These are phyloP conservation scores for Littorina saxatilis DNA, from an alignment of 1,140 invertebrate species.

Conservation along the genomic window DNA sequence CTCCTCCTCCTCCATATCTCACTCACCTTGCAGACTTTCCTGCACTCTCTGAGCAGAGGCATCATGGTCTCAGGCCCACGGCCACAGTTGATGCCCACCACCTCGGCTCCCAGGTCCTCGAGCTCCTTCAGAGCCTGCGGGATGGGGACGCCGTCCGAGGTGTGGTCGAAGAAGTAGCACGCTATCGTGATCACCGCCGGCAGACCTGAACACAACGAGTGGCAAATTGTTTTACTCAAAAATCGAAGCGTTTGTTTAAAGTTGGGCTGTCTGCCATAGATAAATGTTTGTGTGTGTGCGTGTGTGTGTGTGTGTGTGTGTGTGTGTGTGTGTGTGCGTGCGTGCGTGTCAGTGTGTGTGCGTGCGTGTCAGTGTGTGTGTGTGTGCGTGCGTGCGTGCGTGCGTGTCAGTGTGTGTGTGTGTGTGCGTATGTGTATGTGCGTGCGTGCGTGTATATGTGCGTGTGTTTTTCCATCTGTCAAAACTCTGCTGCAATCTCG, in stretches of 20 bases:
- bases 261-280: not conserved
- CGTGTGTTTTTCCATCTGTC: too few species aligned
- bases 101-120: slow-evolving; percentile 65
- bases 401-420: too few species aligned
- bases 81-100: slow-evolving; percentile 69
- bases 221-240: not conserved
- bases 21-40: slow-evolving; percentile 61
- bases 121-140: slow-evolving; percentile 57
- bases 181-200: slow-evolving; percentile 64
- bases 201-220: slow-evolving; percentile 40
- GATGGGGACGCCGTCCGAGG: slow-evolving; percentile 55
- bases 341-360: too few species aligned
- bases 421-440: too few species aligned
- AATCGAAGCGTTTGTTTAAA: not conserved
- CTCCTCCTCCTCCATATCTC: not conserved
- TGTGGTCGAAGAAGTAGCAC: slow-evolving; percentile 49
- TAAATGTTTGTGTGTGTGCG: not conserved
- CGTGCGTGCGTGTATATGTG: too few species aligned
- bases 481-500: too few species aligned
- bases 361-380: too few species aligned
- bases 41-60: slow-evolving; percentile 54
- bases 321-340: slow-evolving; percentile 15
- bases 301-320: slow-evolving; percentile 15
- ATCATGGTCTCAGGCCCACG: slow-evolving; percentile 66
- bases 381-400: too few species aligned